phyloP scores from a whole-genome alignment of 2,888 invertebrate genomes.

The Parnassius orleans region DNA sequence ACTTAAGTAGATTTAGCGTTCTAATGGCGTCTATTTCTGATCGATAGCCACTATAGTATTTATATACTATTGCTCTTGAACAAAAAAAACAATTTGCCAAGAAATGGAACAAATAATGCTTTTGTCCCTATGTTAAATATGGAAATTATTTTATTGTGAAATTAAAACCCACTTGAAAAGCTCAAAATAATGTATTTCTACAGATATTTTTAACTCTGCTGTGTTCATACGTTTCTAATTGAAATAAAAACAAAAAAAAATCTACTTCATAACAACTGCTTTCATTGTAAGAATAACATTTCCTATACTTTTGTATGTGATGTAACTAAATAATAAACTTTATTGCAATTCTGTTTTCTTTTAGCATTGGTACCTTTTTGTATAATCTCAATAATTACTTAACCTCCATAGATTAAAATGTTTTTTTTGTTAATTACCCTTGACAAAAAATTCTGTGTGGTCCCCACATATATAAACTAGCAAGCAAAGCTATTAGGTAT shows the following conservation, averaged over 20 bases:
- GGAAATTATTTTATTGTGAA: conserved; percentile 14
- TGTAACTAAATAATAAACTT: conserved; percentile 19
- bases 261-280: background rate
- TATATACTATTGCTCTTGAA: background rate
- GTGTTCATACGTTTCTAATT: conserved; percentile 2
- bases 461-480: too few relatives aligned
- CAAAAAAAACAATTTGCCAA: background rate
- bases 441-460: too few relatives aligned
- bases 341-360: background rate
- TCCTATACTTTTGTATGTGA: conserved; percentile 23
- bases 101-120: background rate
- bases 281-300: conserved; percentile 2
- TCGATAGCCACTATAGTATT: conserved; percentile 40
- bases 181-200: conserved; percentile 14
- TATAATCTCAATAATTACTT: too few relatives aligned
- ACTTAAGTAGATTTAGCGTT: conserved; percentile 54
- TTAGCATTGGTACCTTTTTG: background rate
- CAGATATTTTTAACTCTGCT: background rate
- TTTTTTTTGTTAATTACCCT: too few relatives aligned
- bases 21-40: conserved; percentile 56
- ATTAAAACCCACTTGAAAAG: background rate
- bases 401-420: too few relatives aligned
- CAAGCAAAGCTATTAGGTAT: too few relatives aligned
- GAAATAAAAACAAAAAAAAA: background rate
- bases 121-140: background rate